Base-by-base conservation (phyloP, 2,888 invertebrate genomes). In the Agrotis ipsilon region DNA sequence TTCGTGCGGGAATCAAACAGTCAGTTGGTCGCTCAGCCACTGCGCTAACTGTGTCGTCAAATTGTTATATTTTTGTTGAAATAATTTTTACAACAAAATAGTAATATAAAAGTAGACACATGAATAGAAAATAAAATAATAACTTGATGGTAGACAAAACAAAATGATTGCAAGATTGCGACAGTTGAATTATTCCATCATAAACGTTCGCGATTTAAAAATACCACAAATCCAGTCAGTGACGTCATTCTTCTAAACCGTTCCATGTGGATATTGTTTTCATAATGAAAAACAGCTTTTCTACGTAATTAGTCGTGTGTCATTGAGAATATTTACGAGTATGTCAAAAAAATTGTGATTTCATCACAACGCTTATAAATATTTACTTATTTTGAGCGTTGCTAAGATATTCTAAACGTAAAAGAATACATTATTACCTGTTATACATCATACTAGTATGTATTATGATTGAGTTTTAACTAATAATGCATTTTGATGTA, bases 261-360 rank as follows among this genome's bases (percentile, higher is more conserved):
- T 72, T 57, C 74, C 75, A 75, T 68, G 52, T 83, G 85, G 39
- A 75, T 75, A 74, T 69, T 76, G 71, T 82, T 74, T 70, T 39
- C 61, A 55, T n/a, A n/a, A n/a, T 77, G 65, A 69, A 64, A 75
- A 61, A 62, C 13, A 45, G 5, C 2, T 54, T 66, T 63, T 72
- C 59, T 71, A 54, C 72, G 71, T 65, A 64, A 75, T 51, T 55
- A n/a, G 32, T 14, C 39, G 21, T 45, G 27, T 74, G 75, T 57
- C 71, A 70, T 68, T 63, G 66, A 32, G 27, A 45, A 32, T 82
- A 73, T 66, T 64, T 59, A 39, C 39, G 39, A 11, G 39, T 32
- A 64, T 78, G 54, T 63, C 27, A 79, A 24, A 19, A n/a, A 21
- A 27, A 27, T 27, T 5, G 3, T 3, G 6, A 27, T 27, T 27